These are phyloP conservation scores for Pteromalus puparum DNA, from an alignment of 1,140 invertebrate genomes.

Conservation along the genomic window DNA sequence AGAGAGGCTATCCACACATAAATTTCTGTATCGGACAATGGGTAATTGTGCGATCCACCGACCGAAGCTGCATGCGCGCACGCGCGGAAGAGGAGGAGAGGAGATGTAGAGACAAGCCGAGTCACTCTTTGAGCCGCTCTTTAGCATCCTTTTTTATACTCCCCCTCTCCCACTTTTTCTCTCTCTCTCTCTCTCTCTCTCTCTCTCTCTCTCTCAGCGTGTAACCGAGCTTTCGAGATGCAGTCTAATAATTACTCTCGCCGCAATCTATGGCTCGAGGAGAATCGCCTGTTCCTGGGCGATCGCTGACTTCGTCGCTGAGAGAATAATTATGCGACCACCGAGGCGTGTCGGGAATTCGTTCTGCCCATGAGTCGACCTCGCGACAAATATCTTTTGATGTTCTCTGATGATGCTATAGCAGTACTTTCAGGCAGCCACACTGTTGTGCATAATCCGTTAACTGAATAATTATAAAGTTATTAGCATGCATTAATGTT, in stretches of 20 bases:
- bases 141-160: slow-evolving; percentile 32
- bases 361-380: too few species aligned
- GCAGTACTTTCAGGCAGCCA: too few species aligned
- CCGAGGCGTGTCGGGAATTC: too few species aligned
- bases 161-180: background rate
- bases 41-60: slow-evolving; percentile 73
- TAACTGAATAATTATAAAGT: too few species aligned
- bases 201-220: background rate
- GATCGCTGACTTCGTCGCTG: too few species aligned
- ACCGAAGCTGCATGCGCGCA: slow-evolving; percentile 1
- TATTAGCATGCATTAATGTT: too few species aligned
- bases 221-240: background rate
- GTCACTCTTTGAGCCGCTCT: slow-evolving; percentile 37
- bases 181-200: too few species aligned
- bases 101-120: slow-evolving; percentile 53
- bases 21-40: slow-evolving; percentile 76
- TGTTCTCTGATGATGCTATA: too few species aligned
- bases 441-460: too few species aligned
- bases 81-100: slow-evolving; percentile 26
- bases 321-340: too few species aligned
- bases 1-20: slow-evolving; percentile 71
- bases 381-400: too few species aligned
- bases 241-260: slow-evolving; percentile 29
- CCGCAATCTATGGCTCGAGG: background rate
- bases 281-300: background rate